phyloP scores from a whole-genome alignment of 2,113 vertebrate species.

The Spilogale gracilis region DNA sequence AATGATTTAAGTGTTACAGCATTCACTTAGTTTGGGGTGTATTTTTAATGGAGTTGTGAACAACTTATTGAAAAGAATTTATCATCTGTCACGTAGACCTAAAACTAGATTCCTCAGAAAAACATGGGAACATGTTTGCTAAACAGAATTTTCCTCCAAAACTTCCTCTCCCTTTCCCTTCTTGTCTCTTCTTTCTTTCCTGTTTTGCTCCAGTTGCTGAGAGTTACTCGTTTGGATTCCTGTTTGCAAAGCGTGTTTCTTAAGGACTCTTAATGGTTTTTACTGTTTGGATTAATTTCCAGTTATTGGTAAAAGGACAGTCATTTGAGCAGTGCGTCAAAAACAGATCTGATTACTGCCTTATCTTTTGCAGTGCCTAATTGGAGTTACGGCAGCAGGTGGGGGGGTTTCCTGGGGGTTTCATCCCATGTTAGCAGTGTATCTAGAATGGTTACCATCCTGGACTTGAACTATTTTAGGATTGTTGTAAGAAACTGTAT shows the following conservation, averaged over 20 bases:
- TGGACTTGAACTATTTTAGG: conserved; percentile 72
- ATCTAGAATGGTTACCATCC: conserved; percentile 43
- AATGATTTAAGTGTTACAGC: not conserved
- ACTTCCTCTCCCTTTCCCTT: not conserved
- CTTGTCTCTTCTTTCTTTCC: not conserved
- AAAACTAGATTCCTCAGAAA: not conserved
- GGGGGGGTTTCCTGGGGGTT: too few species aligned
- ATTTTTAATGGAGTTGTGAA: not conserved
- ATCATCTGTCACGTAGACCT: not conserved
- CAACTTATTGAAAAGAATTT: not conserved
- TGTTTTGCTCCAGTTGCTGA: not conserved
- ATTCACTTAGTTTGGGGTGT: conserved; percentile 4
- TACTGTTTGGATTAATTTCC: not conserved
- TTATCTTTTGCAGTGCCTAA: not conserved
- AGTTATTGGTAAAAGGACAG: not conserved
- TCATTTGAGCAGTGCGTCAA: not conserved
- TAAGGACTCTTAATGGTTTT: not conserved
- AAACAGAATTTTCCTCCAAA: not conserved
- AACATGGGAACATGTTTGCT: conserved; percentile 7
- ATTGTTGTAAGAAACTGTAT: conserved; percentile 75
- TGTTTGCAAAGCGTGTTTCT: conserved; percentile 27
- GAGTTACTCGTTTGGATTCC: conserved; percentile 10
- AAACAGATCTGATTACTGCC: not conserved
- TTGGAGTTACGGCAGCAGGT: not conserved
- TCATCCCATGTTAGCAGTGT: not conserved